These are phyloP conservation scores for Drosophila testacea DNA, from an alignment of 2,888 invertebrate species.

Conservation along the genomic window DNA sequence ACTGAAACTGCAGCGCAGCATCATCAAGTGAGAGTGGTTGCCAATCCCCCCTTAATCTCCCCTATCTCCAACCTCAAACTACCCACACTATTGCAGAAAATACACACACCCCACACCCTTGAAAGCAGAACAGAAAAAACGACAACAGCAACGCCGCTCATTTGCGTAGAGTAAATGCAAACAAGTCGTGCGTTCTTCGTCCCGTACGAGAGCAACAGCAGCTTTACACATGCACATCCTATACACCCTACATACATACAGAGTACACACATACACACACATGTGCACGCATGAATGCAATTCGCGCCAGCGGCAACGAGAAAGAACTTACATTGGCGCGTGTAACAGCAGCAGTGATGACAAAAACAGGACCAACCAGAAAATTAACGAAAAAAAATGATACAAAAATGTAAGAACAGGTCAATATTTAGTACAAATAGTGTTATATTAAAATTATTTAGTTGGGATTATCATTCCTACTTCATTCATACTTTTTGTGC, in stretches of 20 bases:
- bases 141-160: conserved; percentile 67
- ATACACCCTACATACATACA: conserved; percentile 8
- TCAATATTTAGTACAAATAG: too few species aligned
- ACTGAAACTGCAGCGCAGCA: conserved; percentile 42
- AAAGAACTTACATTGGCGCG: conserved; percentile 56
- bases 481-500: too few species aligned
- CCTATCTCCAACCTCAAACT: not conserved
- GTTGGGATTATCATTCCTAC: too few species aligned
- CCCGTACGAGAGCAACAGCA: conserved; percentile 35
- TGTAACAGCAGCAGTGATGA: conserved; percentile 58
- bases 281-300: conserved; percentile 71
- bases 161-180: conserved; percentile 79
- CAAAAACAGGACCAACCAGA: too few species aligned
- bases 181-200: conserved; percentile 66
- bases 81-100: conserved; percentile 20
- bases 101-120: conserved; percentile 47
- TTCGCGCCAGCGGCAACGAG: conserved; percentile 45
- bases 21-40: conserved; percentile 74
- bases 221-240: conserved; percentile 25
- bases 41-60: not conserved
- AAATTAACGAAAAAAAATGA: too few species aligned
- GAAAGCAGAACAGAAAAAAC: conserved; percentile 52
- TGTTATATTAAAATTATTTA: too few species aligned
- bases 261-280: conserved; percentile 31
- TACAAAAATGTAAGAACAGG: too few species aligned